Conservation (phyloP, 2,888 invertebrate species). For the Melolontha melolontha region DNA sequence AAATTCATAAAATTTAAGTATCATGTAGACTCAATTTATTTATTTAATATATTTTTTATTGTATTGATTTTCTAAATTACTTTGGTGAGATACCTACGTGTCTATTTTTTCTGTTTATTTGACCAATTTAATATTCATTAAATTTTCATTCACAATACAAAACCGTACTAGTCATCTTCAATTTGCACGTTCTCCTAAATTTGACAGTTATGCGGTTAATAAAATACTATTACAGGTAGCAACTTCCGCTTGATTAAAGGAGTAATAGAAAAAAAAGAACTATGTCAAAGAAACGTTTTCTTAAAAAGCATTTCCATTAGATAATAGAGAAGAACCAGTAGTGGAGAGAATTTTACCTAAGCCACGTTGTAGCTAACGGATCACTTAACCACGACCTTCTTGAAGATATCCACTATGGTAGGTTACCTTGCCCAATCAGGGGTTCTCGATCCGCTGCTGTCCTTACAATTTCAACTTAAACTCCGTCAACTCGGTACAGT, state of each 20-base stretch:
- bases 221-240: slow-evolving; percentile 1
- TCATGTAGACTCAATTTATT: too few relatives aligned
- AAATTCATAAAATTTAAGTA: too few relatives aligned
- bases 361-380: slow-evolving; percentile 38
- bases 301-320: slow-evolving; percentile 9
- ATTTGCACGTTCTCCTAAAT: background rate
- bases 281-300: slow-evolving; percentile 8
- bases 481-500: slow-evolving; percentile 40
- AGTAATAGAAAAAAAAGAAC: slow-evolving; percentile 3
- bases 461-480: slow-evolving; percentile 39
- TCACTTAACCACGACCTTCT: slow-evolving; percentile 41
- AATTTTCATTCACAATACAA: background rate
- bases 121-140: background rate
- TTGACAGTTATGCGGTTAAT: slow-evolving; percentile 13
- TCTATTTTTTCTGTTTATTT: background rate
- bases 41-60: too few relatives aligned
- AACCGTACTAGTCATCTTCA: too few relatives aligned
- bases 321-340: slow-evolving; percentile 11
- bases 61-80: background rate
- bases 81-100: background rate
- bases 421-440: slow-evolving; percentile 47
- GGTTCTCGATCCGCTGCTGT: slow-evolving; percentile 38
- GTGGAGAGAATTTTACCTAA: slow-evolving; percentile 41
- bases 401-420: slow-evolving; percentile 43
- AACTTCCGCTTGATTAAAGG: background rate